Evolutionary conservation across 2,888 invertebrate genomes (phyloP), one percentile per base, ranked within the genome.

Genomic region (Spialia ferax): DNA sequence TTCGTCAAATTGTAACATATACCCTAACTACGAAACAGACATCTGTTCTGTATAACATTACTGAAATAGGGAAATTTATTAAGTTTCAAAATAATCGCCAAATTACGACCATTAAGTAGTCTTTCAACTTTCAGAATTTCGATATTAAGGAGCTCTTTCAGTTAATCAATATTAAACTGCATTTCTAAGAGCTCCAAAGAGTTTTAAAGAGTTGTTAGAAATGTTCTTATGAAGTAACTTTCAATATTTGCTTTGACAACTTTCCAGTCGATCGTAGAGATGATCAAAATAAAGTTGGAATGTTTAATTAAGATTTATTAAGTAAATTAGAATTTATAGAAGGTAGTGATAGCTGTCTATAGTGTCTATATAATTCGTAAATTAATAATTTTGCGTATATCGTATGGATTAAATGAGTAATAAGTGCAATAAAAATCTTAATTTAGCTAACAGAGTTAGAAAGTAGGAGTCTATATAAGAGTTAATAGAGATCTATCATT

Each of bases 241-340:
- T 13, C 18, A 45, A 60, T 45, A 48, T 48, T 60, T 29, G 35
- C 59, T 59, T 59, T 42, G 42, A 26, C 42, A 42, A 23, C 22
- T 59, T 38, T 45, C 18, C 45, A 45, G 45, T 45, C 18, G n/a
- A 20, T 18, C 45, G 35, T 32, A 20, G 10, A 18, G 54, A 7
- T 35, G 32, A 23, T 52, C 22, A 13, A 0, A 18, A 20, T 23
- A 20, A 22, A n/a, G 42, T 42, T 23, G 42, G 23, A 42, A 22
- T 23, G 42, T 38, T 22, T 22, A 29, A 26, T 54, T 54, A 18
- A 52, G 50, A 22, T 22, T 52, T 23, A 52, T 52, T 52, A 6
- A 45, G 18, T 42, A 42, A 42, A 15, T 1, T 15, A 42, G 42
- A 42, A n/a, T 42, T 42, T 42, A 42, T 42, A 1, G 6, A 15